Evolutionary conservation across 1,140 invertebrate genomes (phyloP), one percentile per base, ranked within the genome.

Genomic region (Drosophila ercepeae): DNA sequence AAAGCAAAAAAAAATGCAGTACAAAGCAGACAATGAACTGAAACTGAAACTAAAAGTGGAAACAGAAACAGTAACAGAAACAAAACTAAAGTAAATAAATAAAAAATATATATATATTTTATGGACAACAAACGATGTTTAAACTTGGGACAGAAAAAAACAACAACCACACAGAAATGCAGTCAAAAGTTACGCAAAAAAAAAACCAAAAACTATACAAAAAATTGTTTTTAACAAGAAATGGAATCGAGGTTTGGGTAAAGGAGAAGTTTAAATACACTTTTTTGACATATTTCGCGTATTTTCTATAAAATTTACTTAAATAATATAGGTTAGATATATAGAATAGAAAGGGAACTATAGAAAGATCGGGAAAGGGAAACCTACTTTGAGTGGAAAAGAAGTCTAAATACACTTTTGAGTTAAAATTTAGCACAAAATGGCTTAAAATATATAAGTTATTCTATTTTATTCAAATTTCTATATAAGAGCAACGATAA

Each of bases 11-110:
- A 32, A 59, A 59, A 8, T 55, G 50, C 36, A 48, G 21, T 52
- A 59, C 55, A n/a, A 74, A 52, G 42, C 23, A 52, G 39, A 36
- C 39, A 59, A n/a, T n/a, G n/a, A 2, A 21, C 5, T 58, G 55
- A 64, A 64, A 74, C 44, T 57, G 60, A 74, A 84, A 67, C 78
- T 60, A 61, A 75, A 78, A 84, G 69, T 73, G 45, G 48, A 61
- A 70, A 54, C 63, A 60, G 60, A 41, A 42, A 55, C 60, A 58
- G 9, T n/a, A n/a, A n/a, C n/a, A n/a, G n/a, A 42, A n/a, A 23
- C 25, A 50, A n/a, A 3, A 57, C 14, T 13, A 42, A 53, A 36
- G 41, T 48, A 50, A 44, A 51, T 29, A 44, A 39, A 23, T 23
- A 13, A 53, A 16, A 55, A 21, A 58, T 49, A 21, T 21, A 4